Evolutionary conservation across 2,113 vertebrate species (phyloP), one percentile per base, ranked within the genome.

Genomic region (Crocuta crocuta): DNA sequence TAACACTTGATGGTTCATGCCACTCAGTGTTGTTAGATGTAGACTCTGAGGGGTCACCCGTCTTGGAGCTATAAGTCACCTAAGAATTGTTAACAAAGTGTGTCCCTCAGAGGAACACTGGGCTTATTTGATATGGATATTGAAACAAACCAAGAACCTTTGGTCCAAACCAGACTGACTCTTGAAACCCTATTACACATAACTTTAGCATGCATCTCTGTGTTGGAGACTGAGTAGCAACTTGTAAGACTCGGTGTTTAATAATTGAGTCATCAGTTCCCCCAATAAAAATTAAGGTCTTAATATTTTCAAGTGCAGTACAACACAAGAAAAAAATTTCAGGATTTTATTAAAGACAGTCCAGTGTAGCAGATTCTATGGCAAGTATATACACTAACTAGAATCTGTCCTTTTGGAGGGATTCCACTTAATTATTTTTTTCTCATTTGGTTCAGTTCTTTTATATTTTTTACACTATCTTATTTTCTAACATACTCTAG

Each of bases 261-360:
- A 31, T 74, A 50, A 43, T 66, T 83, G 28, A 93, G 28, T 89
- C 19, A 78, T 73, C 82, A 28, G 10, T 85, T 94, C 31, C n/a
- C 19, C 21, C 28, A 53, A 4, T 89, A 33, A 95, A 93, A 94
- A 68, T 74, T 94, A 94, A 93, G 55, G 43, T 96, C 4, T 21
- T 88, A 63, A 43, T 91, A 58, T 92, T 95, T 97, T 33, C 23
- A 61, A 21, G 45, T 82, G 1, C 58, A 96, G 4, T 78, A 70
- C 24, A 88, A 39, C 35, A 83, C 73, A 89, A 89, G 39, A 55
- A 90, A 85, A 93, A 53, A 53, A 11, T n/a, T 71, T 76, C 33
- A 93, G 16, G 0, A 81, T 71, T 96, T 61, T 78, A 58, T 96
- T 96, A 71, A 63, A 84, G 43, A 94, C n/a, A 84, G 23, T 91